Evolutionary conservation across 2,113 vertebrate species (phyloP).

Genomic region (Tetrao urogallus): DNA sequence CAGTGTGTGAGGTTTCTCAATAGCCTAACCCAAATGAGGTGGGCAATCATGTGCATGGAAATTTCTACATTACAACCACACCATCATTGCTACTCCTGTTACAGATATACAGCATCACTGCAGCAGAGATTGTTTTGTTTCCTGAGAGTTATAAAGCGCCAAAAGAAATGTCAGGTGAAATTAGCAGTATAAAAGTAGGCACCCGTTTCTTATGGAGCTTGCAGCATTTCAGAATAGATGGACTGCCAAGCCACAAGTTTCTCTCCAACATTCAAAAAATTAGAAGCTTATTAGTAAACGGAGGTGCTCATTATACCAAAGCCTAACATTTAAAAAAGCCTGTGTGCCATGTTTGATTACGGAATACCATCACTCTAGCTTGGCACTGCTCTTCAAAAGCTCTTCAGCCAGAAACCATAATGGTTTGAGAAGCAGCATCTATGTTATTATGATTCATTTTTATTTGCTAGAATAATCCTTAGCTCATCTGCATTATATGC

Average conservation of each 20-base stretch:
- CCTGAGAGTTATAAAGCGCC: not conserved
- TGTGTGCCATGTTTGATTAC: not conserved
- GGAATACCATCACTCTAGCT: not conserved
- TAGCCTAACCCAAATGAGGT: not conserved
- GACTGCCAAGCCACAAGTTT: not conserved
- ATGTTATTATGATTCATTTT: not conserved
- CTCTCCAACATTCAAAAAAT: not conserved
- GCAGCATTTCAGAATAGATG: not conserved
- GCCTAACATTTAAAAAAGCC: not conserved
- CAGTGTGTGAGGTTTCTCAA: not conserved
- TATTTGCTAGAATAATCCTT: constrained; percentile 32
- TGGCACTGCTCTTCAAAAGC: constrained; percentile 24
- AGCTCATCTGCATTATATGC: not conserved
- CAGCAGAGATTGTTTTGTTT: not conserved
- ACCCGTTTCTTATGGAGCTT: not conserved
- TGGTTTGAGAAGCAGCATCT: not conserved
- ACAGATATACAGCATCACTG: fast-evolving
- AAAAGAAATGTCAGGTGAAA: not conserved
- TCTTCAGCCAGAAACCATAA: not conserved
- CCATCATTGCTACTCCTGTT: not conserved
- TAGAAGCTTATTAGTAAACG: constrained; percentile 22
- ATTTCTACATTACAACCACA: not conserved
- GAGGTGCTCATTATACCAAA: not conserved
- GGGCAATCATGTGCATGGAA: not conserved
- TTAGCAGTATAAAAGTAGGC: not conserved